phyloP scores from a whole-genome alignment of 2,888 invertebrate genomes.

The Cenopis cana region DNA sequence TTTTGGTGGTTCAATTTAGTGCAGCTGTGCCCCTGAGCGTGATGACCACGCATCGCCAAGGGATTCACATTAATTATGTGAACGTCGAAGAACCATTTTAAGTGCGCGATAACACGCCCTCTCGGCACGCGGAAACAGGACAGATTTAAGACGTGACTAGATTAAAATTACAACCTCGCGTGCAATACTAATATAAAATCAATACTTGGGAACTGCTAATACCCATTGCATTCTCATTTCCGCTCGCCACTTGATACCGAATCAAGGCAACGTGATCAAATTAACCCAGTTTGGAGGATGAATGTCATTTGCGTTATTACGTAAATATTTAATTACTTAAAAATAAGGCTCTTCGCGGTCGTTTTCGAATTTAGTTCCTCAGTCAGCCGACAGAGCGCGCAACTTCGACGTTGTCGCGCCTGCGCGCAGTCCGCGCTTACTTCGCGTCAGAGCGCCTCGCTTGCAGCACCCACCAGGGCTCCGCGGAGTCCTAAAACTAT shows the following conservation, averaged over 20 bases:
- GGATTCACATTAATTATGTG: slow-evolving; percentile 82
- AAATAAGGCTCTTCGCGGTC: slow-evolving; percentile 65
- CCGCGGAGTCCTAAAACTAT: slow-evolving; percentile 55
- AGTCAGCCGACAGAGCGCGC: slow-evolving; percentile 59
- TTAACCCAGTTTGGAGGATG: slow-evolving; percentile 24
- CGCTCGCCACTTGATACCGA: not conserved
- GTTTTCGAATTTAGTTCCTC: slow-evolving; percentile 64
- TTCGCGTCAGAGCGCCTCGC: slow-evolving; percentile 69
- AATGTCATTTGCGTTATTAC: slow-evolving; percentile 49
- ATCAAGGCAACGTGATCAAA: slow-evolving; percentile 14
- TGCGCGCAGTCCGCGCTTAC: slow-evolving; percentile 70
- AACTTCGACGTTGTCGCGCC: slow-evolving; percentile 65
- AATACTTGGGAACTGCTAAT: slow-evolving; percentile 60
- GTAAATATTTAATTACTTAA: slow-evolving; percentile 52
- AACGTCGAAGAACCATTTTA: slow-evolving; percentile 79
- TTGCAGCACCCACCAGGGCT: slow-evolving; percentile 66
- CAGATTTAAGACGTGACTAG: slow-evolving; percentile 51
- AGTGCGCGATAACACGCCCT: slow-evolving; percentile 79
- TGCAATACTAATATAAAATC: slow-evolving; percentile 72
- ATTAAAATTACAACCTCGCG: slow-evolving; percentile 53
- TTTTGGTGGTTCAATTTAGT: slow-evolving; percentile 50
- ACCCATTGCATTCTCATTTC: slow-evolving; percentile 36
- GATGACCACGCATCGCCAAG: slow-evolving; percentile 63
- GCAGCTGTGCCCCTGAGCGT: slow-evolving; percentile 59
- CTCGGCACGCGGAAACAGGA: slow-evolving; percentile 55